phyloP scores from a whole-genome alignment of 2,113 vertebrate species.

The Sula dactylatra region DNA sequence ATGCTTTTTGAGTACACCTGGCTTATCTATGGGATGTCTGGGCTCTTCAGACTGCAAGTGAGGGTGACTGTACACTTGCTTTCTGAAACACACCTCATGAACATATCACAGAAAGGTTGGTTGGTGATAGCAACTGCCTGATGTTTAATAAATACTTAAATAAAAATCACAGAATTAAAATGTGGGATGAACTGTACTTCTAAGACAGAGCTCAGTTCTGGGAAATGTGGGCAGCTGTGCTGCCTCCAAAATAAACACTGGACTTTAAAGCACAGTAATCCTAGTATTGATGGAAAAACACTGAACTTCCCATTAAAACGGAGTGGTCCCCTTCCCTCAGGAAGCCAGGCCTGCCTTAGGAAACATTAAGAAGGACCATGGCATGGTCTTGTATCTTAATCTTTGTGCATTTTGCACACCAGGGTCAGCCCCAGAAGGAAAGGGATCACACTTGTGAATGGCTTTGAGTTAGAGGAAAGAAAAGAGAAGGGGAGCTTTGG shows the following conservation, averaged over 20 bases:
- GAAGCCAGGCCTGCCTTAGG: background rate
- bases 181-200: background rate
- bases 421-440: background rate
- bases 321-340: background rate
- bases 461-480: background rate
- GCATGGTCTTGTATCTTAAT: background rate
- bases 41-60: background rate
- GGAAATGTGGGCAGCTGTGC: background rate
- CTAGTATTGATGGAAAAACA: background rate
- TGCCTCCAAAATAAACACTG: background rate
- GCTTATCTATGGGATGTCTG: background rate
- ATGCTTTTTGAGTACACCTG: background rate
- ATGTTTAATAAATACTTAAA: background rate
- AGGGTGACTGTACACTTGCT: background rate
- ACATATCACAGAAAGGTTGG: background rate
- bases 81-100: background rate
- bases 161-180: background rate
- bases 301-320: background rate
- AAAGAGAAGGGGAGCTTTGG: background rate
- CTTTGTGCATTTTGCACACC: background rate
- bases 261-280: background rate
- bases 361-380: background rate
- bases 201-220: background rate
- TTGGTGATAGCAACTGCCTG: background rate
- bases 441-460: background rate